Conservation (phyloP, 2,113 vertebrate genomes). For the Leiothrix lutea region DNA sequence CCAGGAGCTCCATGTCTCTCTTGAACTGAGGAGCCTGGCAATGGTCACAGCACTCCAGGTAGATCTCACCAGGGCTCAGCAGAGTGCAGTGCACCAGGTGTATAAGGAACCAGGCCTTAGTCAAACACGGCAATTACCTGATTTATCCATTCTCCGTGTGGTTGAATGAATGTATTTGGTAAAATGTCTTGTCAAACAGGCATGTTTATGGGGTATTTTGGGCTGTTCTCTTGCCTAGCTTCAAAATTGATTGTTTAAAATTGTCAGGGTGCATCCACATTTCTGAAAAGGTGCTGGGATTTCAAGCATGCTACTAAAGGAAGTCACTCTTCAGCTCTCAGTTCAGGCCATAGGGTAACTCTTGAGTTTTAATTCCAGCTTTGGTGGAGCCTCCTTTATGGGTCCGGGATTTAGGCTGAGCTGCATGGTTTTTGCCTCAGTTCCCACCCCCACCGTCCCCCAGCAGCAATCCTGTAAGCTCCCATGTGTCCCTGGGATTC, state of each 20-base stretch:
- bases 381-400: background rate
- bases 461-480: background rate
- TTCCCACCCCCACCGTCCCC: fast-evolving
- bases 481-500: background rate
- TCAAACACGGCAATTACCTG: background rate
- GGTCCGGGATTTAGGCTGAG: background rate
- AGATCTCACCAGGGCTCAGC: background rate
- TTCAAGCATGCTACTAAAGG: background rate
- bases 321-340: background rate
- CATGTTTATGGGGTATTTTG: background rate
- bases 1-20: background rate
- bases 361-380: background rate
- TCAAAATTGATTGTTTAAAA: background rate
- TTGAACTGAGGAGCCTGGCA: background rate
- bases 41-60: background rate
- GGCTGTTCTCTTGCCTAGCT: background rate
- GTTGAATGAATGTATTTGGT: background rate
- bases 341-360: background rate
- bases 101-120: background rate
- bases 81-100: background rate
- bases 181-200: background rate
- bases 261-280: background rate
- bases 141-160: background rate
- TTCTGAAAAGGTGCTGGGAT: background rate
- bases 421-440: background rate